phyloP scores from a whole-genome alignment of 2,113 vertebrate genomes.

The Podilymbus podiceps region DNA sequence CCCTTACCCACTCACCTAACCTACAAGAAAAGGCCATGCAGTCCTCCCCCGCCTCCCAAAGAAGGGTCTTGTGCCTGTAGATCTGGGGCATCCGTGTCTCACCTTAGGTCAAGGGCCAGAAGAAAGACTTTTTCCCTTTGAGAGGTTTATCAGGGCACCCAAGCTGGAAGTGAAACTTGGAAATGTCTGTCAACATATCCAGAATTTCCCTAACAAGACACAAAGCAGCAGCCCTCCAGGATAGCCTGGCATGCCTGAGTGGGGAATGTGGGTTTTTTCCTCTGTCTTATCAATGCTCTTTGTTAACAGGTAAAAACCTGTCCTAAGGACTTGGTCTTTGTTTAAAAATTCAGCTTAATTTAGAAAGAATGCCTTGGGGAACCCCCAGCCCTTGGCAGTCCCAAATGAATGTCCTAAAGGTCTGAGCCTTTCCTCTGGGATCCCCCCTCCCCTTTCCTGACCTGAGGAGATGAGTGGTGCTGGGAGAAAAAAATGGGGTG shows the following conservation, averaged over 20 bases:
- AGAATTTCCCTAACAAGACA: background rate
- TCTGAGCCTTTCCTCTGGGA: background rate
- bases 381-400: background rate
- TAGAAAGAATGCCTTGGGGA: background rate
- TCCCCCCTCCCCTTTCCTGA: background rate
- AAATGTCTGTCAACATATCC: background rate
- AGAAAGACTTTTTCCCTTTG: background rate
- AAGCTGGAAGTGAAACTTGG: background rate
- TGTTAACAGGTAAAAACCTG: background rate
- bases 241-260: background rate
- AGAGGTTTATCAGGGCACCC: background rate
- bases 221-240: background rate
- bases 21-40: background rate
- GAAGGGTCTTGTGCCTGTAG: background rate
- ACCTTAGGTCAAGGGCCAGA: background rate
- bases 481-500: background rate
- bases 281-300: background rate
- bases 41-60: accelerated
- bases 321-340: background rate
- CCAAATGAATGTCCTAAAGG: background rate
- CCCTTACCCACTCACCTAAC: background rate
- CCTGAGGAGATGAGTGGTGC: background rate
- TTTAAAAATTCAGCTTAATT: background rate
- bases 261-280: background rate
- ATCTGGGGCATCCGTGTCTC: accelerated